These are phyloP conservation scores for Chondrilla cf. caribensis DNA, from an alignment of 37 sponge, comb jelly and placozoan genomes.

Conservation along the genomic window DNA sequence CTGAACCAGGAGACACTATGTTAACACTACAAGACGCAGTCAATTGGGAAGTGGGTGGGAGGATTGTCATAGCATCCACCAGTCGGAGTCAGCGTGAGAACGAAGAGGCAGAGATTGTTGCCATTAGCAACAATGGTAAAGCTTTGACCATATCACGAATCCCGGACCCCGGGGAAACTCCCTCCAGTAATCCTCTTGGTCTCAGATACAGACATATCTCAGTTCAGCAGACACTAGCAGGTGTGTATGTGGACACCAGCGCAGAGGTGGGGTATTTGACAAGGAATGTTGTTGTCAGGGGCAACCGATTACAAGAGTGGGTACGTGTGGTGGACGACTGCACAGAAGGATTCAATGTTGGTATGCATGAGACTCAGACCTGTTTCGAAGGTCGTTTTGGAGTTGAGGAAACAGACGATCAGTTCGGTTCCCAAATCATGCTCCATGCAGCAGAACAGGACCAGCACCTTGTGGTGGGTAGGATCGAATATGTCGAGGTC, in stretches of 20 bases:
- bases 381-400: slow-evolving; percentile 94
- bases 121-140: slow-evolving; percentile 36
- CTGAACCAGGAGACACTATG: slow-evolving; percentile 33
- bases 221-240: slow-evolving; percentile 55
- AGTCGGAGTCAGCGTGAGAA: slow-evolving; percentile 80
- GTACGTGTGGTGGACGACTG: slow-evolving; percentile 48
- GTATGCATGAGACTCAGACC: slow-evolving; percentile 88
- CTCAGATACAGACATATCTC: slow-evolving; percentile 79
- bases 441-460: slow-evolving; percentile 68
- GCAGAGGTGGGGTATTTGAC: slow-evolving; percentile 92
- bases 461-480: slow-evolving; percentile 53
- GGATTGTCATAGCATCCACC: slow-evolving; percentile 76
- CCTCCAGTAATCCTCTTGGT: neutral
- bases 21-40: slow-evolving; percentile 56
- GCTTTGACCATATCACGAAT: slow-evolving; percentile 26
- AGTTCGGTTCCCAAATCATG: slow-evolving; percentile 97
- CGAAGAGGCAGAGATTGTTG: slow-evolving; percentile 66
- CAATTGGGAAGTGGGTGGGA: slow-evolving; percentile 80
- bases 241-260: slow-evolving; percentile 56
- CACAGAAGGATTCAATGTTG: slow-evolving; percentile 68
- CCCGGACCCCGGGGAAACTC: neutral
- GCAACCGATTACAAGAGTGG: slow-evolving; percentile 65
- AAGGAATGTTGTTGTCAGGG: slow-evolving; percentile 80
- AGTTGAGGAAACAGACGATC: slow-evolving; percentile 63
- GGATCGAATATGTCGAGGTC: slow-evolving; percentile 84